Percentiles rank a stretch among this genome's conserved stretches.
These are phyloP conservation scores for Protonemura montana DNA, from an alignment of 2,888 invertebrate species.

Conservation along the genomic window DNA sequence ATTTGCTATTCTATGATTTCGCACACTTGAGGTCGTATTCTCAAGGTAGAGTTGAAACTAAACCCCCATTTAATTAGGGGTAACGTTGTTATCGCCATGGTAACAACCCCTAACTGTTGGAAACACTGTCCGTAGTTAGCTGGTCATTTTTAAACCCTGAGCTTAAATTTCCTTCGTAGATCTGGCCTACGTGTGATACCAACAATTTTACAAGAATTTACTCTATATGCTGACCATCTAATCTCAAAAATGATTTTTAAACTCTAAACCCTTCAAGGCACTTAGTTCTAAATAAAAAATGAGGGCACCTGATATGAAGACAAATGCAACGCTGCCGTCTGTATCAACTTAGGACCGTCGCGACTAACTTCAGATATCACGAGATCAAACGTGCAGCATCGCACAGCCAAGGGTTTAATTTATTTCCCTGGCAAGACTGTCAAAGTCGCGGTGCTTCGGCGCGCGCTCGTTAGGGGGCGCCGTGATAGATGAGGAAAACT, in stretches of 20 bases:
- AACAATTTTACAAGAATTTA: too few species aligned
- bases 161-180: too few species aligned
- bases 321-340: background rate
- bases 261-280: background rate
- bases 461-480: conserved; percentile 9
- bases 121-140: too few species aligned
- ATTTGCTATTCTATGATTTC: background rate
- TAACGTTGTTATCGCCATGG: too few species aligned
- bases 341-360: background rate
- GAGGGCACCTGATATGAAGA: background rate
- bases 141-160: too few species aligned
- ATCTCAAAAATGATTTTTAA: too few species aligned
- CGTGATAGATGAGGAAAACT: conserved; percentile 16
- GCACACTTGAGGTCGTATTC: too few species aligned
- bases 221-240: background rate
- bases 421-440: background rate
- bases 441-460: conserved; percentile 9
- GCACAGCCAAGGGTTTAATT: background rate
- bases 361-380: background rate
- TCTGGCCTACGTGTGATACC: too few species aligned
- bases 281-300: background rate
- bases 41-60: too few species aligned
- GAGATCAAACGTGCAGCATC: background rate
- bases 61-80: too few species aligned
- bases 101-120: too few species aligned